phyloP scores from a whole-genome alignment of 2,888 invertebrate genomes.

The Pinctada fucata region DNA sequence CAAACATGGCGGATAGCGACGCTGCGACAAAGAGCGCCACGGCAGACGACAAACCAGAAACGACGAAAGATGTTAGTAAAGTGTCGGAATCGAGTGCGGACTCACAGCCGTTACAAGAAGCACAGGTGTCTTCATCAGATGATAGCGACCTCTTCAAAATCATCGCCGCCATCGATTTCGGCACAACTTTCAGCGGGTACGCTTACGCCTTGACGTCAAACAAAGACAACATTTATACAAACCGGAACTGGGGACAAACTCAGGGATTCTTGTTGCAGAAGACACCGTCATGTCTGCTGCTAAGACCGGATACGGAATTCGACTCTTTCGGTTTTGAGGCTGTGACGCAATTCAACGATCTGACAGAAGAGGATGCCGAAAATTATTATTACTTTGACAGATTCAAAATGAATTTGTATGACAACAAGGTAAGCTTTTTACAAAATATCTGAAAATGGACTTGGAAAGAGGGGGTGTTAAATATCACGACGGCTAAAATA shows the following conservation, averaged over 20 bases:
- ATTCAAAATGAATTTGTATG: slow-evolving; percentile 72
- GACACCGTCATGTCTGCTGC: slow-evolving; percentile 69
- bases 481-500: no score
- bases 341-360: slow-evolving; percentile 67
- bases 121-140: slow-evolving; percentile 35
- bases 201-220: slow-evolving; percentile 69
- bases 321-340: slow-evolving; percentile 72
- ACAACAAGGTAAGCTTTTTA: slow-evolving; percentile 61
- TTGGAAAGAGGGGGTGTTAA: not conserved
- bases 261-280: slow-evolving; percentile 70
- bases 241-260: slow-evolving; percentile 72
- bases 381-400: slow-evolving; percentile 67
- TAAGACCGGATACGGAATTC: slow-evolving; percentile 66
- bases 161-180: slow-evolving; percentile 71
- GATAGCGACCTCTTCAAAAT: slow-evolving; percentile 62
- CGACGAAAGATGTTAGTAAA: slow-evolving; percentile 7
- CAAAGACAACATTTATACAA: slow-evolving; percentile 66
- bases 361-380: slow-evolving; percentile 67
- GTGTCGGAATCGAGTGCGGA: slow-evolving; percentile 20
- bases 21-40: not conserved
- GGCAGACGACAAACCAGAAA: not conserved
- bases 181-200: slow-evolving; percentile 71
- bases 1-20: slow-evolving; percentile 37
- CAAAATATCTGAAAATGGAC: no score
- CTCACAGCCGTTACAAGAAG: slow-evolving; percentile 18